phyloP scores from a whole-genome alignment of 1,140 invertebrate genomes.

The Procambarus clarkii region DNA sequence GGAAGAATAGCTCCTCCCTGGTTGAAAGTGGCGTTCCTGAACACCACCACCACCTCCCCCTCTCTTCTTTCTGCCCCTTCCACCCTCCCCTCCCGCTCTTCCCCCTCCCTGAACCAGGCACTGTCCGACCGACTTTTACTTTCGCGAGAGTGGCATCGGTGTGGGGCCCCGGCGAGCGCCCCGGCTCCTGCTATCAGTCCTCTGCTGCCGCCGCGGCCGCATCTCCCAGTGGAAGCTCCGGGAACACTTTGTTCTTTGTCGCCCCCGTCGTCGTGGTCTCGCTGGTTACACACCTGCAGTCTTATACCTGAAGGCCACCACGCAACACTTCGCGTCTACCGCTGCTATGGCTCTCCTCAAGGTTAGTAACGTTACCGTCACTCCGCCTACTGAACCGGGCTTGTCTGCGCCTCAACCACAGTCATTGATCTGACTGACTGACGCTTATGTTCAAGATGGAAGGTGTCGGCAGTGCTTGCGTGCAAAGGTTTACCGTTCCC shows the following conservation, averaged over 20 bases:
- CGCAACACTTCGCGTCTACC: background rate
- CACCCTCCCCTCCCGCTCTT: background rate
- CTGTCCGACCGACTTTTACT: slow-evolving; percentile 18
- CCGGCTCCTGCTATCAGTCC: background rate
- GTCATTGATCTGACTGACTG: background rate
- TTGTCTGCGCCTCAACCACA: background rate
- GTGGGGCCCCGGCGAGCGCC: background rate
- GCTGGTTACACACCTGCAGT: background rate
- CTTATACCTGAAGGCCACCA: background rate
- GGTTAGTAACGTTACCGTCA: background rate
- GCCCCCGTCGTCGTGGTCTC: background rate
- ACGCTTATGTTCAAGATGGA: background rate
- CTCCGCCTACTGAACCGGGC: background rate
- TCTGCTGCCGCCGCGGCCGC: background rate
- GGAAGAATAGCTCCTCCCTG: background rate
- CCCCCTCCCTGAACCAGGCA: background rate
- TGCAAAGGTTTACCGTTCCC: background rate
- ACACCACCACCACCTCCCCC: background rate
- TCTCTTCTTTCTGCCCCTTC: background rate
- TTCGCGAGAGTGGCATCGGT: slow-evolving; percentile 11
- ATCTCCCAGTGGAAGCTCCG: background rate
- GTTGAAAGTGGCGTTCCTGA: slow-evolving; percentile 6
- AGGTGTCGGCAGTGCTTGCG: background rate
- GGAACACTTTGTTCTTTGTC: background rate
- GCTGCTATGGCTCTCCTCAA: background rate